phyloP scores from a whole-genome alignment of 2,888 invertebrate genomes.

The Tenthredo scrophulariae region DNA sequence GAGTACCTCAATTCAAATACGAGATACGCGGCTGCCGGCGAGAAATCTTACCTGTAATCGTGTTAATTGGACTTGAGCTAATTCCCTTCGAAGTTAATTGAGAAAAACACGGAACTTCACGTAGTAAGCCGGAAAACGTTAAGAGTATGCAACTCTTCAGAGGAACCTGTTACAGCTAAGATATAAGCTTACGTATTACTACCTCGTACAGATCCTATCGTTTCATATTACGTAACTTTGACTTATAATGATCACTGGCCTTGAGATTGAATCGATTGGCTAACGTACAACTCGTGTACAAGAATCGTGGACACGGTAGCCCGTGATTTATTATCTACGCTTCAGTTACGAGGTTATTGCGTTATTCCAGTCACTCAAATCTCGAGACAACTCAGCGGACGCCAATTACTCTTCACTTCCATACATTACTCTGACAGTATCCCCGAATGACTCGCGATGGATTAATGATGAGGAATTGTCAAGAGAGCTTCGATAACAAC shows the following conservation, averaged over 20 bases:
- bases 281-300: constrained; percentile 15
- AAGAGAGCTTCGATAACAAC: not conserved
- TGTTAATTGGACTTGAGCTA: not conserved
- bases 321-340: constrained; percentile 19
- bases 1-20: not conserved
- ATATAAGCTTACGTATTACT: not conserved
- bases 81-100: not conserved
- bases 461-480: not conserved
- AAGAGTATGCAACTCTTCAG: not conserved
- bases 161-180: not conserved
- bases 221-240: constrained; percentile 16
- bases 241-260: constrained; percentile 34
- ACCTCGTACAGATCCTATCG: not conserved
- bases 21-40: not conserved
- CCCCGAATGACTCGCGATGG: not conserved
- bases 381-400: not conserved
- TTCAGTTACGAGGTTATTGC: not conserved
- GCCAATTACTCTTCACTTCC: not conserved
- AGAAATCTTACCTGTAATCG: constrained; percentile 21
- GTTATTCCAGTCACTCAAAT: constrained; percentile 12
- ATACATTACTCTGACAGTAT: not conserved
- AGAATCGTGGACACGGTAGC: constrained; percentile 30
- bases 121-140: not conserved
- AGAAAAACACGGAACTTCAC: not conserved
- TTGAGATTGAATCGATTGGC: constrained; percentile 14